A percentile compares a stretch with the other conserved stretches of the same genome.
These are phyloP conservation scores for Papilio protenor DNA, from an alignment of 2,888 invertebrate genomes.

Conservation along the genomic window DNA sequence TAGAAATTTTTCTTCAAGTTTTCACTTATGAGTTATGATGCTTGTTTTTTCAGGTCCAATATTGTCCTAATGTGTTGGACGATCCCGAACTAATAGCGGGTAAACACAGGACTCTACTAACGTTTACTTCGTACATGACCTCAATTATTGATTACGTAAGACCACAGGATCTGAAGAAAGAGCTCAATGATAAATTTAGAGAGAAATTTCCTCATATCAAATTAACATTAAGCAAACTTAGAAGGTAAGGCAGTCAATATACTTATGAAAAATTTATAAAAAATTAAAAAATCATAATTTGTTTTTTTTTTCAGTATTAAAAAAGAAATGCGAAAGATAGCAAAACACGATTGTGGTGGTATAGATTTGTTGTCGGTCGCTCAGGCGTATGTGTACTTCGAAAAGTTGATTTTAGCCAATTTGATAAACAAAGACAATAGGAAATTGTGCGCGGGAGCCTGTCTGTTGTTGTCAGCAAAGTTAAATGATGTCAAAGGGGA, in stretches of 20 bases:
- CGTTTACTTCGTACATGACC: conserved; percentile 96
- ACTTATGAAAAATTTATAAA: neutral
- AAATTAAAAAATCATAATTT: neutral
- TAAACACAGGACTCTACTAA: conserved; percentile 93
- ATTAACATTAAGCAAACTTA: conserved; percentile 96
- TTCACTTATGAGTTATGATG: neutral
- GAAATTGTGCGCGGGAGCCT: conserved; percentile 97
- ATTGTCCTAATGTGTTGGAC: conserved; percentile 95
- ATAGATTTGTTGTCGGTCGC: conserved; percentile 96
- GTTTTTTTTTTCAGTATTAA: conserved; percentile 89
- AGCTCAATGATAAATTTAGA: conserved; percentile 97
- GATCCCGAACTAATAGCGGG: conserved; percentile 96
- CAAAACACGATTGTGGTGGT: conserved; percentile 91
- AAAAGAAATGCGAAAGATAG: conserved; percentile 97
- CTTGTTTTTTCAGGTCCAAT: conserved; percentile 78
- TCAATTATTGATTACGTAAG: conserved; percentile 98
- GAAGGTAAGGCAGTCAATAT: conserved; percentile 87
- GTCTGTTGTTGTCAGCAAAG: conserved; percentile 96
- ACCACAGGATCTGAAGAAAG: conserved; percentile 97
- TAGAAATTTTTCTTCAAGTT: too few relatives aligned
- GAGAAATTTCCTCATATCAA: conserved; percentile 98
- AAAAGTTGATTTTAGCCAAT: conserved; percentile 96
- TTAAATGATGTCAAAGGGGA: conserved; percentile 98
- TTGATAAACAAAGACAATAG: conserved; percentile 97
- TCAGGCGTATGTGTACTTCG: conserved; percentile 99